Evolutionary conservation across 2,888 invertebrate species (phyloP).

Genomic region (Dorcus hopei): DNA sequence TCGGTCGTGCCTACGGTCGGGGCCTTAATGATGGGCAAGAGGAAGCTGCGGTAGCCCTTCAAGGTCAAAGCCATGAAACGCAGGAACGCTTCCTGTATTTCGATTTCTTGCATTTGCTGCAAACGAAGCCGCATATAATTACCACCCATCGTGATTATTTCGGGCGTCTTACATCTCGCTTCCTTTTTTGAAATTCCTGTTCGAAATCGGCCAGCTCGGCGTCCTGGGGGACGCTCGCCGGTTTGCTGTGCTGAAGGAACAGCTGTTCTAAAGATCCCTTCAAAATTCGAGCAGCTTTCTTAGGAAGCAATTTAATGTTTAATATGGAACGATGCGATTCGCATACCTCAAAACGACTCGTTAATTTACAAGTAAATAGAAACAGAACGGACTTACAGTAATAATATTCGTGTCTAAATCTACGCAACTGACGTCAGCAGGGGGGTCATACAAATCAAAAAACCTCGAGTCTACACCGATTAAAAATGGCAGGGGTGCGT

Average conservation of each 20-base stretch:
- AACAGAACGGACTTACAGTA: constrained; percentile 58
- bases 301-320: constrained; percentile 77
- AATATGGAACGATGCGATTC: constrained; percentile 79
- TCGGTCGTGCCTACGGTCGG: constrained; percentile 94
- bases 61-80: constrained; percentile 91
- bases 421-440: constrained; percentile 94
- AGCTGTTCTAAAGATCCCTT: constrained; percentile 75
- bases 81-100: constrained; percentile 96
- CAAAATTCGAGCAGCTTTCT: constrained; percentile 80
- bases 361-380: neutral
- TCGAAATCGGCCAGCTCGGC: constrained; percentile 56
- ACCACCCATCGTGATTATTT: neutral
- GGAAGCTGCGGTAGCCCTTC: constrained; percentile 82
- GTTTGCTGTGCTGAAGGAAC: constrained; percentile 60
- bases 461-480: constrained; percentile 96
- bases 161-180: constrained; percentile 63
- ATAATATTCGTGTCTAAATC: constrained; percentile 98
- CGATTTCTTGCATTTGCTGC: constrained; percentile 81
- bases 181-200: constrained; percentile 75
- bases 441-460: constrained; percentile 96
- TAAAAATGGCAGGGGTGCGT: constrained; percentile 95
- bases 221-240: constrained; percentile 6
- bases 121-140: constrained; percentile 20
- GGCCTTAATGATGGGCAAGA: constrained; percentile 90
- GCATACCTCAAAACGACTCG: constrained; percentile 58